Evolutionary conservation across 2,113 vertebrate species (phyloP), one percentile per base, ranked within the genome.

Genomic region (Phaethornis superciliosus): DNA sequence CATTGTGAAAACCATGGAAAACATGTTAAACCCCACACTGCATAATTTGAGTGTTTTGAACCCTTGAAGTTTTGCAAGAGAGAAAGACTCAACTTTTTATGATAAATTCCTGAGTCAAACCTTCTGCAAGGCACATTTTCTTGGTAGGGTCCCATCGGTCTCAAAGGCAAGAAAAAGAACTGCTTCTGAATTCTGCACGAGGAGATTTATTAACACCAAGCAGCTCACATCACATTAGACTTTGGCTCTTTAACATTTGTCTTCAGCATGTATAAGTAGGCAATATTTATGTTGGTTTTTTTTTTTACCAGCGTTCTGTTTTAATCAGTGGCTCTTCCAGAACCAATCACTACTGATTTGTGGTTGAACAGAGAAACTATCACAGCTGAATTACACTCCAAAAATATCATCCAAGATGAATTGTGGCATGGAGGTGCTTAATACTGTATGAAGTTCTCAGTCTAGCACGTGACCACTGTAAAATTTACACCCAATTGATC

Each of bases 271-370:
- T 11, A 42, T 12, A 55, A 11, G 12, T 11, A 59, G 64, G 64
- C 28, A 71, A 21, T 16, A 21, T 56, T 60, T 35, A 24, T 40
- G 40, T 40, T 40, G 40, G 40, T 40, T 4, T 22, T 49, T 40
- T 28, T 71, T 58, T 78, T 70, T 15, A 55, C 0, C n/a, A 27
- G n/a, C 9, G 56, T 69, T 91, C 14, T 47, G 15, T 54, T 75
- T 81, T 69, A 91, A 92, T 85, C 70, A 88, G 58, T 6, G 12
- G 6, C 37, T 37, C 85, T 46, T 89, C 47, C 42, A 71, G 78
- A 94, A 85, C 77, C 59, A 77, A 51, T 96, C 91, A 62, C 58
- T 51, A 28, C 62, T 85, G 88, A 89, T 81, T 79, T 69, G 54
- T 76, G 70, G 49, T 35, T 23, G 24, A 90, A 79, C 78, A 79